Evolutionary conservation across 2,888 invertebrate genomes (phyloP).

Genomic region (Drosophila paracracens): DNA sequence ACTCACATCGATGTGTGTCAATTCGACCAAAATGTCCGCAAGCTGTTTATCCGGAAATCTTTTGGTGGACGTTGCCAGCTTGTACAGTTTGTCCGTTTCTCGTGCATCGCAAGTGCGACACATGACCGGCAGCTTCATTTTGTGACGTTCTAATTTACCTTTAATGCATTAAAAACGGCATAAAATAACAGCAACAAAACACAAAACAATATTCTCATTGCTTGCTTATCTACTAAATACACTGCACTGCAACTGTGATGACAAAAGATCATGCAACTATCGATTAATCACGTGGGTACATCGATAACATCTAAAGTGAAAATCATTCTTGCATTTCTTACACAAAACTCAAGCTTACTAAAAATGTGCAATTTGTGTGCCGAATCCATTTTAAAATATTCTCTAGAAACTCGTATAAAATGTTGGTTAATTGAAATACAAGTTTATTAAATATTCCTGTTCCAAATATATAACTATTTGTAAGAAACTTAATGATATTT

Average conservation of each 20-base stretch:
- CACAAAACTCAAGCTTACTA: background rate
- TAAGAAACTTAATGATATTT: background rate
- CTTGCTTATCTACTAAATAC: constrained; percentile 28
- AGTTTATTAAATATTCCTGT: background rate
- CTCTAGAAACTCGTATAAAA: background rate
- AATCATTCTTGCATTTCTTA: constrained; percentile 6
- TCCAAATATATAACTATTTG: background rate
- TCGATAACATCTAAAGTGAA: background rate
- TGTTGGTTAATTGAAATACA: background rate
- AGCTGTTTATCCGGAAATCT: constrained; percentile 67
- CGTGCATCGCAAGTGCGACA: constrained; percentile 70
- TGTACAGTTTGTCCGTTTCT: constrained; percentile 59
- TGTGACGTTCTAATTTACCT: constrained; percentile 6
- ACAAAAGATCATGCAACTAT: constrained; percentile 12
- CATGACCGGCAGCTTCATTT: constrained; percentile 66
- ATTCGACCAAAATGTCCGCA: constrained; percentile 60
- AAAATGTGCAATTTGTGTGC: no score
- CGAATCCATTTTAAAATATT: background rate
- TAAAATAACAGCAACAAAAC: constrained; percentile 13
- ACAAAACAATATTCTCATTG: constrained; percentile 32
- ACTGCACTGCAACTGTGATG: constrained; percentile 48
- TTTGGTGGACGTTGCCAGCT: constrained; percentile 56
- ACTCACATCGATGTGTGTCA: constrained; percentile 65
- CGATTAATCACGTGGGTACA: constrained; percentile 7
- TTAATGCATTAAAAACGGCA: constrained; percentile 12